Evolutionary conservation across 92 coral and sea anemone genomes (phyloP), one percentile per base, ranked within the genome.

Genomic region (Hydrozoanthus gracilis): DNA sequence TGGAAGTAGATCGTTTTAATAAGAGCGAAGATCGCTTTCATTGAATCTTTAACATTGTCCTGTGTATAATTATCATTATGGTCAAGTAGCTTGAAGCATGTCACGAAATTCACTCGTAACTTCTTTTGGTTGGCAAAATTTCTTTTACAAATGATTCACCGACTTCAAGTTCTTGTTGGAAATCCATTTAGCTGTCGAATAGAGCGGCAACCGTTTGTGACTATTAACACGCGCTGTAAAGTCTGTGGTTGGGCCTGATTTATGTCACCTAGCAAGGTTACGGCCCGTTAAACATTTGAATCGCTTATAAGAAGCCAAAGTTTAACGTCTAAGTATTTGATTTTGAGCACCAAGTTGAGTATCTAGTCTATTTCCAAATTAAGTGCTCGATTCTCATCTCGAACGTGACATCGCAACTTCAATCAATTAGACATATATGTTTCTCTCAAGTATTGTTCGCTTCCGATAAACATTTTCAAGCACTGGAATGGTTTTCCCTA

Each of bases 1-100:
- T 79, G 95, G 86, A 90, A 92, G 90, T 83, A 92, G 98, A 73
- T 94, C 95, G 98, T 80, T 94, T 94, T 94, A 94, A 94, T 94
- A 95, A 92, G 94, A 64, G 72, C 94, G 88, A 91, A 86, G 88
- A 90, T 90, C 90, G 92, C 90, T 94, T 90, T 91, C 88, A 94
- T 90, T 90, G 89, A 92, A 87, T 87, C 89, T 74, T 77, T 71
- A 91, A 92, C 94, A 94, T 88, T 90, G 92, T 91, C 65, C 86
- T 87, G 83, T 45, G 71, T 88, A 61, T 94, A 90, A 92, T 87
- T 87, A 49, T 92, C 88, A 94, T 90, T 94, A 92, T 89, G 67
- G 88, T 87, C 86, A 88, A 83, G 83, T 82, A 49, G 78, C 83
- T 45, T 46, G 50, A 73, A 74, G 50, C 69, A 60, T 79, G 94